Evolutionary conservation across 2,797 vertebrate species (phyloP), one percentile per base, ranked within the genome.

Genomic region (Lycodopsis pacificus): DNA sequence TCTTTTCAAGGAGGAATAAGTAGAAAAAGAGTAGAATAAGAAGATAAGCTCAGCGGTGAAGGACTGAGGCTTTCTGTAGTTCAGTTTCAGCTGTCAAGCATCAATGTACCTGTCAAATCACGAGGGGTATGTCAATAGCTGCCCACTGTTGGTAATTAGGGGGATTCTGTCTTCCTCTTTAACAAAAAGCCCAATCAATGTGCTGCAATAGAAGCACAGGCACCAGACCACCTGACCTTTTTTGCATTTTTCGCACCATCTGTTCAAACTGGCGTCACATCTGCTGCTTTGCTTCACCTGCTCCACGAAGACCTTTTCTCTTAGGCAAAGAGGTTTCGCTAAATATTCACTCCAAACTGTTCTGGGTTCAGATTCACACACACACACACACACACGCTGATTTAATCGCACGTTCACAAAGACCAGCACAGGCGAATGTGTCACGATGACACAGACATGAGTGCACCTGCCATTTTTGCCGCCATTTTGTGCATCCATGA

Each of bases 91-190:
- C 32, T 65, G 61, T 72, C 40, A 73, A 81, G 46, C 59, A 64
- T 57, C 38, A 59, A 73, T 76, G 77, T 61, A 61, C 51, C 70
- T 49, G 61, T 86, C 83, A 83, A 77, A 85, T 69, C 51, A 81
- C 4, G 34, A 73, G 77, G 63, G 71, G 75, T 56, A 57, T 67
- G 80, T 90, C 79, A 85, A 79, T 42, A 44, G 71, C 70, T 59
- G 65, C 80, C 73, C 81, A 63, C 61, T 71, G 71, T 91, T 93
- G 64, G 86, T 95, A 92, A 95, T 94, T 94, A 91, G 49, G 73
- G 89, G 92, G 86, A 76, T 80, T 95, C 92, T 90, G 63, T 57
- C 89, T 90, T 86, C 88, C 89, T 87, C 86, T 89, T 78, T 83
- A 92, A 65, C 71, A 71, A 85, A 61, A 77, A 93, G 53, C 25